A percentile compares a stretch with the other conserved stretches of the same genome.
Evolutionary conservation across 2,888 invertebrate species (phyloP).

Genomic region (Hanleya hanleyi): DNA sequence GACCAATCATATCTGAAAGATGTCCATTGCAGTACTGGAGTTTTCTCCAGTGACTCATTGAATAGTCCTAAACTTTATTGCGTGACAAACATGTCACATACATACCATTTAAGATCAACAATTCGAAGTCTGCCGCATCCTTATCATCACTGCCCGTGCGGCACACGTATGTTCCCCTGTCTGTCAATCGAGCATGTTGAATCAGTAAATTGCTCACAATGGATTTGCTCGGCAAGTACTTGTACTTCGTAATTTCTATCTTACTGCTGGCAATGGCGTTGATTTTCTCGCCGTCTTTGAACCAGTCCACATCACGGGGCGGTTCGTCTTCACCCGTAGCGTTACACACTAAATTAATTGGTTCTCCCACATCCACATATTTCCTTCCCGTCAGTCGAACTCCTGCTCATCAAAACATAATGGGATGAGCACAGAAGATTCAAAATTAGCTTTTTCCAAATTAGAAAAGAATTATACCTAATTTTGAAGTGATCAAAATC

Average conservation of each 20-base stretch:
- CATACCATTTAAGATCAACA: background rate
- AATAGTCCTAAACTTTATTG: too few species aligned
- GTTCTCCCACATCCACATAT: conserved; percentile 50
- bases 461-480: too few species aligned
- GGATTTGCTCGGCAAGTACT: background rate
- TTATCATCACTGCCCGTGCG: background rate
- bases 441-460: too few species aligned
- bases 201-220: background rate
- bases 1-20: too few species aligned
- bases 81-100: too few species aligned
- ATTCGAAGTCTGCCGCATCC: background rate
- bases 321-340: conserved; percentile 54
- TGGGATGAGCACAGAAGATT: too few species aligned
- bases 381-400: conserved; percentile 43
- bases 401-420: too few species aligned
- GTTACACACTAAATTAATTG: conserved; percentile 51
- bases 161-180: background rate
- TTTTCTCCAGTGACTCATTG: too few species aligned
- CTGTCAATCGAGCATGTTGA: background rate
- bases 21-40: too few species aligned
- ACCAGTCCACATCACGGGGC: conserved; percentile 59
- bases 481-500: too few species aligned
- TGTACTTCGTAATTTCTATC: conserved; percentile 11
- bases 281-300: conserved; percentile 51
- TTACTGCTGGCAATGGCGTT: conserved; percentile 33